Conservation (phyloP, 1,140 invertebrate genomes). For the Papilio dardanus region DNA sequence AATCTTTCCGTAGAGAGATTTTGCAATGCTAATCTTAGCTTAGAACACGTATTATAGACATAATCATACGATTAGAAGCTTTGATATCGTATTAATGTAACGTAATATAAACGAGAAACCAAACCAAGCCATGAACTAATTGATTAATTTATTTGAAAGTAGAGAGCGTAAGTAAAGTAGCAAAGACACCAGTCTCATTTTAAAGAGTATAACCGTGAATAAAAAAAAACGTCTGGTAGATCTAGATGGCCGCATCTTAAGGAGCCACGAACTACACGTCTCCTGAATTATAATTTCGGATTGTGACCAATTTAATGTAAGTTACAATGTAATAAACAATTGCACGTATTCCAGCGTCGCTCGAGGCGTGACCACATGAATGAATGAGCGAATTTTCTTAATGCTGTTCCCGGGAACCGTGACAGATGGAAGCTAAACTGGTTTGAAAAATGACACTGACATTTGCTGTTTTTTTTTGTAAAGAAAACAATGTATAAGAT, state of each 20-base stretch:
- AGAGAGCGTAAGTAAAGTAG: conserved; percentile 44
- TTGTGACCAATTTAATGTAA: conserved; percentile 46
- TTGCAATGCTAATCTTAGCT: too few relatives aligned
- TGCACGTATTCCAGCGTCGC: not conserved
- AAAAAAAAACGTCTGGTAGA: conserved; percentile 53
- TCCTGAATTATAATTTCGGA: conserved; percentile 43
- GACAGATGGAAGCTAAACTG: not conserved
- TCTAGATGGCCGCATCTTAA: conserved; percentile 45
- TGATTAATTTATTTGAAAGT: not conserved
- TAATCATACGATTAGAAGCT: too few relatives aligned
- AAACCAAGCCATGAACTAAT: not conserved
- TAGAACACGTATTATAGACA: too few relatives aligned
- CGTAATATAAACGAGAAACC: not conserved
- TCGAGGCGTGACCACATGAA: conserved; percentile 3
- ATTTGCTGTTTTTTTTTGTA: not conserved
- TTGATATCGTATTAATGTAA: too few relatives aligned
- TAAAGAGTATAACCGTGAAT: conserved; percentile 48
- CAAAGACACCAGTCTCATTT: conserved; percentile 52
- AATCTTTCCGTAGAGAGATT: too few relatives aligned
- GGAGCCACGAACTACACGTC: conserved; percentile 39
- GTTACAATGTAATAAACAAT: conserved; percentile 37
- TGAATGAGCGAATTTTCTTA: conserved; percentile 2
- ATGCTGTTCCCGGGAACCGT: not conserved
- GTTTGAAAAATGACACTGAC: conserved; percentile 11
- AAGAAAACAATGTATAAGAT: not conserved